These are phyloP conservation scores for Oeneis ivallda DNA, from an alignment of 2,888 invertebrate species.

Conservation along the genomic window DNA sequence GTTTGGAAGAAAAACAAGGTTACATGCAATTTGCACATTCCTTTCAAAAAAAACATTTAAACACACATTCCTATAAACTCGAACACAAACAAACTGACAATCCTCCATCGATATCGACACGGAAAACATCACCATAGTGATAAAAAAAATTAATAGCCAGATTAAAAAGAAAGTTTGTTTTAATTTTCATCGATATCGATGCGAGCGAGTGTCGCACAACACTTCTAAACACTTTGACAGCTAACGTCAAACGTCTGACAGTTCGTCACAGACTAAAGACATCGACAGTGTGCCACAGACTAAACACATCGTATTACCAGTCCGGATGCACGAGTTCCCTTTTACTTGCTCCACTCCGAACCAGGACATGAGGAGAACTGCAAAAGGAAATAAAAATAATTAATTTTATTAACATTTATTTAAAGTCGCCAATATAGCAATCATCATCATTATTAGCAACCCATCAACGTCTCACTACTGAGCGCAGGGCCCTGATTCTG, in stretches of 20 bases:
- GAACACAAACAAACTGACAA: constrained; percentile 58
- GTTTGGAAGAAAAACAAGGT: constrained; percentile 53
- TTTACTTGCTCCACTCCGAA: constrained; percentile 78
- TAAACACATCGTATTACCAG: constrained; percentile 64
- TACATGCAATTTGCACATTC: constrained; percentile 69
- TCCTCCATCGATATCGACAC: constrained; percentile 37
- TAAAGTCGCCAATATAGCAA: too few relatives aligned
- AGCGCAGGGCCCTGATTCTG: too few relatives aligned
- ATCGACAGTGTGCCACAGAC: constrained; percentile 35
- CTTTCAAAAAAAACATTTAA: constrained; percentile 51
- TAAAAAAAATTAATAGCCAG: not conserved
- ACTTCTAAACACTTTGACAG: constrained; percentile 53
- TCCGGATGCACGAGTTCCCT: constrained; percentile 76
- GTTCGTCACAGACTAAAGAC: constrained; percentile 37
- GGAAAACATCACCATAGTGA: not conserved
- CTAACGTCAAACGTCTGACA: constrained; percentile 42
- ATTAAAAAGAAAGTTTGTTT: not conserved
- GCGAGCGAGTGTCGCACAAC: constrained; percentile 37
- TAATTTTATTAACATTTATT: not conserved
- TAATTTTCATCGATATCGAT: constrained; percentile 43
- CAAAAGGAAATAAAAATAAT: constrained; percentile 44
- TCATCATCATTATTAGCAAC: too few relatives aligned
- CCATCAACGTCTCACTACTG: too few relatives aligned
- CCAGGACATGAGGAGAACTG: constrained; percentile 81
- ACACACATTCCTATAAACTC: constrained; percentile 78